These are phyloP conservation scores for Chironex yamaguchii DNA, from an alignment of 30 jellyfish, hydroid and myxozoan genomes.

Conservation along the genomic window DNA sequence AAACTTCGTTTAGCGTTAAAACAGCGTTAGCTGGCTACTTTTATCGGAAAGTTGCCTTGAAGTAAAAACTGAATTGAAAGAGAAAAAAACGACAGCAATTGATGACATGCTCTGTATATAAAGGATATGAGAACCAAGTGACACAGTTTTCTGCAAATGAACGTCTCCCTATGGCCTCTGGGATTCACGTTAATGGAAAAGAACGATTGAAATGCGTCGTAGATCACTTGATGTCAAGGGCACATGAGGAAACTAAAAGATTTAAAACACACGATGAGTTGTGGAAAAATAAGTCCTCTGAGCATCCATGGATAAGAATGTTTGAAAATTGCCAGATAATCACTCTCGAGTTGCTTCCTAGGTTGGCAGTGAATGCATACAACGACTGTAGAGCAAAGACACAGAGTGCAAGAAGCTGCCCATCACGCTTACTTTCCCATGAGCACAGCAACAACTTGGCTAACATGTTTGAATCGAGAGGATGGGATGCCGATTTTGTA, in stretches of 20 bases:
- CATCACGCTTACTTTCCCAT: slow-evolving; percentile 43
- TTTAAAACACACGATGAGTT: too few relatives aligned
- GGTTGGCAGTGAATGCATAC: slow-evolving; percentile 40
- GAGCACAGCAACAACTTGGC: slow-evolving; percentile 58
- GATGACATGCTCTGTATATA: slow-evolving; percentile 35
- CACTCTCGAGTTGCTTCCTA: slow-evolving; percentile 19
- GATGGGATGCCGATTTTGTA: slow-evolving; percentile 45
- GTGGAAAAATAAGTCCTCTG: slow-evolving; percentile 50
- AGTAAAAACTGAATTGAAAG: neutral
- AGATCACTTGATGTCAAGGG: neutral
- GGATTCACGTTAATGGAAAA: slow-evolving; percentile 64
- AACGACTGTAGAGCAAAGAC: slow-evolving; percentile 42
- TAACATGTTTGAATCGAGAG: slow-evolving; percentile 13
- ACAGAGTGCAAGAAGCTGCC: slow-evolving; percentile 66
- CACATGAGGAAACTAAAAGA: too few relatives aligned
- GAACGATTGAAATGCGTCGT: neutral
- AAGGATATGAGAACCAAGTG: slow-evolving; percentile 49
- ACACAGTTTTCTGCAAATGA: slow-evolving; percentile 48
- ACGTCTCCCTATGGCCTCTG: slow-evolving; percentile 60
- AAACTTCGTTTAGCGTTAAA: too few relatives aligned
- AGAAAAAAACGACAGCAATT: slow-evolving; percentile 44
- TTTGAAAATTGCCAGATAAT: too few relatives aligned
- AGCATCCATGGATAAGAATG: too few relatives aligned
- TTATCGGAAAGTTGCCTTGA: slow-evolving; percentile 22
- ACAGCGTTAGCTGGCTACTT: neutral